phyloP scores from a whole-genome alignment of 2,888 invertebrate species.

The Pyralis farinalis region DNA sequence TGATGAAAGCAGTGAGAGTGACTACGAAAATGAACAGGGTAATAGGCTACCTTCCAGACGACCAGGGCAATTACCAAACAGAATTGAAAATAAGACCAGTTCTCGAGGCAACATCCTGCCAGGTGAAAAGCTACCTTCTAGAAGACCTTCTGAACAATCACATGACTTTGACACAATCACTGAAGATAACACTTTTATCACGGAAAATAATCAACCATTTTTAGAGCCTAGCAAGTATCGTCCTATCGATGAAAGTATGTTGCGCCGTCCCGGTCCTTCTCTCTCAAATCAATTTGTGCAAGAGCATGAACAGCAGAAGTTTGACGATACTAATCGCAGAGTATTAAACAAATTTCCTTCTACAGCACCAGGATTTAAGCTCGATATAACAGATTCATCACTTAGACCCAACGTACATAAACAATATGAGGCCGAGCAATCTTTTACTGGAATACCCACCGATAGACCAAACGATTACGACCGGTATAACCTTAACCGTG shows the following conservation, averaged over 20 bases:
- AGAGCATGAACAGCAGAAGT: background rate
- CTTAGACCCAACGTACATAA: background rate
- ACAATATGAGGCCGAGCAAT: background rate
- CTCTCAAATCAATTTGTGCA: background rate
- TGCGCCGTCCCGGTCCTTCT: background rate
- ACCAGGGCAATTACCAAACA: background rate
- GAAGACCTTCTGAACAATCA: background rate
- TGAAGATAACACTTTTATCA: background rate
- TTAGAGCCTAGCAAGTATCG: background rate
- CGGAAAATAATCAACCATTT: background rate
- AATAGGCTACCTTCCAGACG: background rate
- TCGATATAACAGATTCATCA: background rate
- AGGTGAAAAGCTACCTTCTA: background rate
- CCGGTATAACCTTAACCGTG: background rate
- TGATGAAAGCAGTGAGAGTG: background rate
- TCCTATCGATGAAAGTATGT: background rate
- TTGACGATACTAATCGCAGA: background rate
- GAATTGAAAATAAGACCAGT: background rate
- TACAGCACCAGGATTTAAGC: background rate
- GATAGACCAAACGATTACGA: background rate
- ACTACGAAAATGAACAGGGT: background rate
- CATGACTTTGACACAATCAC: background rate
- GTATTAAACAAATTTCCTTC: background rate
- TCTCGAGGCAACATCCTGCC: background rate
- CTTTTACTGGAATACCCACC: background rate